A percentile compares a stretch with the other conserved stretches of the same genome.
These are phyloP conservation scores for Agonopterix alstromeriana DNA, from an alignment of 2,888 invertebrate species.

Conservation along the genomic window DNA sequence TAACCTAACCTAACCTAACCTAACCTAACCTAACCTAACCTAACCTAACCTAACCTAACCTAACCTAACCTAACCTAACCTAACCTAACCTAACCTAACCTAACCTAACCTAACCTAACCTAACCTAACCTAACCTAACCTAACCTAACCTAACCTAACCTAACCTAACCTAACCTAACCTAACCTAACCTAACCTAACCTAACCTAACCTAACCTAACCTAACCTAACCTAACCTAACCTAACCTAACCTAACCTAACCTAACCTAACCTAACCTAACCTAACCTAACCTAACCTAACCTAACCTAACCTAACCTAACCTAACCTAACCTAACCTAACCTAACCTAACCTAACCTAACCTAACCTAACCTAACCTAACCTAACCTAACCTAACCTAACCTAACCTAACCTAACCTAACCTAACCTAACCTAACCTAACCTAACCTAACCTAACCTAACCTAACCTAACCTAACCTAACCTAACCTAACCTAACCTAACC, in stretches of 20 bases:
- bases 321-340: slow-evolving; percentile 20
- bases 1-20: slow-evolving; percentile 6
- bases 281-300: slow-evolving; percentile 20
- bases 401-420: slow-evolving; percentile 6
- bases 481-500: slow-evolving; percentile 20
- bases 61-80: slow-evolving; percentile 13
- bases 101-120: slow-evolving; percentile 6
- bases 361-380: slow-evolving; percentile 13
- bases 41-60: slow-evolving; percentile 17
- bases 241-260: slow-evolving; percentile 17
- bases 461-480: slow-evolving; percentile 13
- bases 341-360: slow-evolving; percentile 17
- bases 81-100: slow-evolving; percentile 20
- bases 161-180: slow-evolving; percentile 13
- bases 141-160: slow-evolving; percentile 17
- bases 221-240: slow-evolving; percentile 20
- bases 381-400: slow-evolving; percentile 20
- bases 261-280: slow-evolving; percentile 13
- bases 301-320: slow-evolving; percentile 6
- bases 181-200: slow-evolving; percentile 20
- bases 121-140: slow-evolving; percentile 20
- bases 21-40: slow-evolving; percentile 20
- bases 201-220: slow-evolving; percentile 6
- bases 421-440: slow-evolving; percentile 20
- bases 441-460: slow-evolving; percentile 17